Conservation (phyloP, 2,797 vertebrate genomes). For the Tapirus indicus region DNA sequence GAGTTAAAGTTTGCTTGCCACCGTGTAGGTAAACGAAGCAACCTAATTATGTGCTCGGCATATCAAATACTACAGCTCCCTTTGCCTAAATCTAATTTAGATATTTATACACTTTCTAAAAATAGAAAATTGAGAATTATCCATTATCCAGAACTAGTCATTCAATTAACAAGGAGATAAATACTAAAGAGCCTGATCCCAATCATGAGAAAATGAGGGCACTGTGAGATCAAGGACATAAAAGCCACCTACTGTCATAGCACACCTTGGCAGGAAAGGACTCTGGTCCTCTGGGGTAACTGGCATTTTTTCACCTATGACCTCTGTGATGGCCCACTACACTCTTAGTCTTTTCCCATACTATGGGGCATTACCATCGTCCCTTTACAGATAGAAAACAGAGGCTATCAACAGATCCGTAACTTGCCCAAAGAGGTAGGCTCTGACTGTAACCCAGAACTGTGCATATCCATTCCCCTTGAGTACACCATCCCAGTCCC, state of each 20-base stretch:
- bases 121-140: constrained; percentile 84
- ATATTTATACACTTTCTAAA: constrained; percentile 85
- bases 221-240: constrained; percentile 58
- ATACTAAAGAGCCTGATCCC: constrained; percentile 74
- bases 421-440: background rate
- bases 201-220: constrained; percentile 77
- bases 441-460: background rate
- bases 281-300: background rate
- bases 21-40: constrained; percentile 80
- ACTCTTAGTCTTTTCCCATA: background rate
- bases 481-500: no score
- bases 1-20: constrained; percentile 78
- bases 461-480: background rate
- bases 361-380: fast-evolving
- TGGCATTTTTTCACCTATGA: background rate
- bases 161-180: constrained; percentile 84
- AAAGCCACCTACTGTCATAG: background rate
- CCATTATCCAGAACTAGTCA: constrained; percentile 84
- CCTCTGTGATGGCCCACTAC: no score
- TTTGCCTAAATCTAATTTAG: constrained; percentile 84
- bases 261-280: background rate
- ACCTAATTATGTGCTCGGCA: constrained; percentile 80
- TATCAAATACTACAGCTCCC: constrained; percentile 79
- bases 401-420: background rate
- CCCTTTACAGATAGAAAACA: background rate